A percentile compares a stretch with the other conserved stretches of the same genome.
Conservation (phyloP, 2,113 vertebrate species). For the Tragelaphus scriptus region DNA sequence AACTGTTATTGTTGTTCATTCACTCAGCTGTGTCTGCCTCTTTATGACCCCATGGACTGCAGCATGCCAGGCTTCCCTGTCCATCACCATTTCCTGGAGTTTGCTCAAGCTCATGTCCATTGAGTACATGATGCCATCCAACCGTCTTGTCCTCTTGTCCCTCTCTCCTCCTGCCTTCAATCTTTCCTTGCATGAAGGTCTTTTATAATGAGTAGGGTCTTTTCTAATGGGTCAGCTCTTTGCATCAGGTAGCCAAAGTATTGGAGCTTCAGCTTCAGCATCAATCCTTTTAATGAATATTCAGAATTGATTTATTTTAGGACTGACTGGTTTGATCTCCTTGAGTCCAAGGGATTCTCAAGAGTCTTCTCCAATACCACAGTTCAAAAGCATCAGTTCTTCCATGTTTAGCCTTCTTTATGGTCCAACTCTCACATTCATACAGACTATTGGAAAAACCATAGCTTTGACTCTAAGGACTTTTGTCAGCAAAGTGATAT, state of each 20-base stretch:
- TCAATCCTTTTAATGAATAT: background rate
- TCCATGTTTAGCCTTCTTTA: background rate
- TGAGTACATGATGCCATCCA: background rate
- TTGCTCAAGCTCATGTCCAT: background rate
- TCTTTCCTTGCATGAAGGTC: background rate
- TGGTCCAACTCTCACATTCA: background rate
- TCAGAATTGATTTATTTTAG: background rate
- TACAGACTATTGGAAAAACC: background rate
- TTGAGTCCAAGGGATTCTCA: background rate
- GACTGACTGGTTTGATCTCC: background rate
- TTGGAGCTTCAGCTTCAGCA: background rate
- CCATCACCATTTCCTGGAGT: background rate
- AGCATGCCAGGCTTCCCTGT: background rate
- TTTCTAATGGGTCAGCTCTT: background rate
- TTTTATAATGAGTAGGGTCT: background rate
- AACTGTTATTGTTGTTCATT: background rate
- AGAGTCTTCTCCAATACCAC: background rate
- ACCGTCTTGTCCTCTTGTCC: background rate
- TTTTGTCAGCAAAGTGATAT: background rate
- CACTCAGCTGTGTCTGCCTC: background rate
- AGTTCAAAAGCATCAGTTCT: background rate
- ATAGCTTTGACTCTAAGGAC: background rate
- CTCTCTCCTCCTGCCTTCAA: background rate
- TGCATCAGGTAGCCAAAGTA: background rate
- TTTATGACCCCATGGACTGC: background rate